Percentiles rank a stretch among this genome's conserved stretches.
phyloP scores from a whole-genome alignment of 2,797 vertebrate genomes.

The Mormyrops attenuatus region DNA sequence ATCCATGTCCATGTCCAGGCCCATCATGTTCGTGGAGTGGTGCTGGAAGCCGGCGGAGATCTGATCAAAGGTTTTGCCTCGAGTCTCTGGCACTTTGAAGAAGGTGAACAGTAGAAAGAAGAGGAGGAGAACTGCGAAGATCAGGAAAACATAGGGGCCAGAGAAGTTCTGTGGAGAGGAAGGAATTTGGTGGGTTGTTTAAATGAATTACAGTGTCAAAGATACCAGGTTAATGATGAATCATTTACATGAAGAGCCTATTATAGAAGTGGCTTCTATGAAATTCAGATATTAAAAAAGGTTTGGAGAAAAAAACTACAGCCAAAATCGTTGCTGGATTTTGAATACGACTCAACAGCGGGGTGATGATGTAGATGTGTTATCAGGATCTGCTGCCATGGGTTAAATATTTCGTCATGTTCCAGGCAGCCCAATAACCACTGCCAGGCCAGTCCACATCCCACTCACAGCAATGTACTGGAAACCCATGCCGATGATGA shows the following conservation, averaged over 20 bases:
- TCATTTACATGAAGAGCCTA: background rate
- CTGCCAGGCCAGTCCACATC: background rate
- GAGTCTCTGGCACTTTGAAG: constrained; percentile 81
- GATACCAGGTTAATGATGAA: background rate
- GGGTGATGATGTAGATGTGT: background rate
- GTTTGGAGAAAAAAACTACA: background rate
- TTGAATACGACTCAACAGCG: background rate
- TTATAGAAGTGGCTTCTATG: background rate
- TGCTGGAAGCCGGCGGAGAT: constrained; percentile 69
- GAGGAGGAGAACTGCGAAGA: constrained; percentile 76
- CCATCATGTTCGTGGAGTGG: constrained; percentile 60
- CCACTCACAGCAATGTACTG: constrained; percentile 78
- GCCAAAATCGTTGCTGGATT: background rate
- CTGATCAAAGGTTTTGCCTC: constrained; percentile 84
- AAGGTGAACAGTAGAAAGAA: constrained; percentile 84
- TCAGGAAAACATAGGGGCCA: constrained; percentile 83
- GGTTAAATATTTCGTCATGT: background rate
- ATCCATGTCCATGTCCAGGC: constrained; percentile 57
- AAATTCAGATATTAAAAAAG: background rate
- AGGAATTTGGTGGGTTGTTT: background rate
- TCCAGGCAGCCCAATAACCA: background rate
- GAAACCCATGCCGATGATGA: constrained; percentile 83
- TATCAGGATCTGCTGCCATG: background rate
- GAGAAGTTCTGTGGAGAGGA: constrained; percentile 50
- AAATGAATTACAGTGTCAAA: background rate